Evolutionary conservation across 2,797 vertebrate genomes (phyloP).

Genomic region (Pangasius sanitwongsei): DNA sequence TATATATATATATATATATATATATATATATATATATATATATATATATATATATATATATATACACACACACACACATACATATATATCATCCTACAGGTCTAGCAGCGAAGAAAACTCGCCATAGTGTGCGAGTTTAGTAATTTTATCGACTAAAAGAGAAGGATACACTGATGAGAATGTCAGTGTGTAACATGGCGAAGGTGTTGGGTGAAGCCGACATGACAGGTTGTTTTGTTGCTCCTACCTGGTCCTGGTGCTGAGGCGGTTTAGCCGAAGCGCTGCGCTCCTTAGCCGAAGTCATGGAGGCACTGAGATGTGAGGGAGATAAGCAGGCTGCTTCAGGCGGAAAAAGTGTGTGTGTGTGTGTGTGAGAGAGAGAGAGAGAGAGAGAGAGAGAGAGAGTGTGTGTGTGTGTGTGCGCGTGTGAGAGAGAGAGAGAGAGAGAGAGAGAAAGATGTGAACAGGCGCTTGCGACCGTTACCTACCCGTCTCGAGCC

Average conservation of each 20-base stretch:
- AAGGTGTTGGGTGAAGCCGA: neutral
- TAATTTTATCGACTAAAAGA: neutral
- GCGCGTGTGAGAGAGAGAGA: constrained; percentile 13
- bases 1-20: no score
- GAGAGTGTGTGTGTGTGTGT: constrained; percentile 27
- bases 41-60: no score
- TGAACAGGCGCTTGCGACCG: constrained; percentile 13
- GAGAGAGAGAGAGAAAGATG: constrained; percentile 33
- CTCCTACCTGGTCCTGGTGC: constrained; percentile 84
- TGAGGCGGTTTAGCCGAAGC: constrained; percentile 84
- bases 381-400: constrained; percentile 25
- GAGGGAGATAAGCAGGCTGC: constrained; percentile 19
- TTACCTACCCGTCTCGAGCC: constrained; percentile 15
- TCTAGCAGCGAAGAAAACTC: neutral
- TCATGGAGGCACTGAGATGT: constrained; percentile 80
- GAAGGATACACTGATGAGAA: neutral
- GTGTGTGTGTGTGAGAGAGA: constrained; percentile 11
- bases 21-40: no score
- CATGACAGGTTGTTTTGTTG: neutral
- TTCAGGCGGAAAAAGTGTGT: neutral
- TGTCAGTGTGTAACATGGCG: neutral
- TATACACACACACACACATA: no score
- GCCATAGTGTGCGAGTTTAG: neutral
- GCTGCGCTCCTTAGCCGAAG: constrained; percentile 89
- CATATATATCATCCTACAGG: neutral